A percentile compares a stretch with the other conserved stretches of the same genome.
Conservation (phyloP, 2,797 vertebrate species). For the Schizopygopsis pylzovi region DNA sequence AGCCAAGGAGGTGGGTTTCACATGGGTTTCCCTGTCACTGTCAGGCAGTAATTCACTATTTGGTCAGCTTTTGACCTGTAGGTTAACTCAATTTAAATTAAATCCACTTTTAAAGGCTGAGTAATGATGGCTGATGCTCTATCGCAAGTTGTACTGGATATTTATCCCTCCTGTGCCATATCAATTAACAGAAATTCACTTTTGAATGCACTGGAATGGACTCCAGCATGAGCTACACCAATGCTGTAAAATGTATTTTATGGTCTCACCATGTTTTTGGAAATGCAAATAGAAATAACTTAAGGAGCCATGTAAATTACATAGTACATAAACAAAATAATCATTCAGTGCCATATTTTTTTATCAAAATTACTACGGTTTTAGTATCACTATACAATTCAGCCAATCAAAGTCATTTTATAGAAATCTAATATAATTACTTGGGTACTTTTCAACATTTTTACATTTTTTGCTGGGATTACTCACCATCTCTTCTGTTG, state of each 20-base stretch:
- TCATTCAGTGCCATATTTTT: background rate
- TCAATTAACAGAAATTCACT: background rate
- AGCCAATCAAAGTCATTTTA: background rate
- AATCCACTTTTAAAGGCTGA: background rate
- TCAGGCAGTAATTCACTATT: conserved; percentile 2
- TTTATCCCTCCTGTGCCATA: background rate
- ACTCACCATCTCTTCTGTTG: conserved; percentile 83
- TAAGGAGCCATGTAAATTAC: background rate
- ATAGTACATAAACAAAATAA: background rate
- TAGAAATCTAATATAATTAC: background rate
- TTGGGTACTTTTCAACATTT: background rate
- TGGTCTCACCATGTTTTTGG: background rate
- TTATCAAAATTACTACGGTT: background rate
- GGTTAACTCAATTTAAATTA: conserved; percentile 3
- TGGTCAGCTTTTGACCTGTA: conserved; percentile 1
- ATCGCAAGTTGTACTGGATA: background rate
- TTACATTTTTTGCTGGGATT: background rate
- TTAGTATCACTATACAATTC: background rate
- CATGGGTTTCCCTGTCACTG: background rate
- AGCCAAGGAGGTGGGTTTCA: background rate
- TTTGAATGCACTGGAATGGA: background rate
- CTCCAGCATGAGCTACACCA: background rate
- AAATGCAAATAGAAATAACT: background rate
- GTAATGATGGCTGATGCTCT: background rate
- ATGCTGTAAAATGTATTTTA: background rate